These are phyloP conservation scores for mouse (Mus musculus) DNA, from an alignment of 2,113 vertebrate species.

Conservation along the genomic window GRCm39 chr14:61341501-61342000, in stretches of 20 bases:
- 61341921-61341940: not conserved
- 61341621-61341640: not conserved
- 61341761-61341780: not conserved
- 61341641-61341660: not conserved
- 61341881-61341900: not conserved
- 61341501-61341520: constrained; percentile 68
- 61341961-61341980: not conserved
- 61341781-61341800: constrained; percentile 13
- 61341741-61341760: not conserved
- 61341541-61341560: constrained; percentile 63
- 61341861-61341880: not conserved
- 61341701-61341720: not conserved
- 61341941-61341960: not conserved
- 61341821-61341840: not conserved
- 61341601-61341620: constrained; percentile 2
- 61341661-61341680: not conserved
- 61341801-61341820: not conserved
- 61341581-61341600: not conserved
- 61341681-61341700: not conserved
- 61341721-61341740: not conserved
- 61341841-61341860: not conserved
- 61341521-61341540: constrained; percentile 61
- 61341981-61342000: not conserved
- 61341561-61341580: constrained; percentile 52
- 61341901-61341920: not conserved